phyloP scores from a whole-genome alignment of 2,797 vertebrate genomes.

The Hapalemur alaotrensis region DNA sequence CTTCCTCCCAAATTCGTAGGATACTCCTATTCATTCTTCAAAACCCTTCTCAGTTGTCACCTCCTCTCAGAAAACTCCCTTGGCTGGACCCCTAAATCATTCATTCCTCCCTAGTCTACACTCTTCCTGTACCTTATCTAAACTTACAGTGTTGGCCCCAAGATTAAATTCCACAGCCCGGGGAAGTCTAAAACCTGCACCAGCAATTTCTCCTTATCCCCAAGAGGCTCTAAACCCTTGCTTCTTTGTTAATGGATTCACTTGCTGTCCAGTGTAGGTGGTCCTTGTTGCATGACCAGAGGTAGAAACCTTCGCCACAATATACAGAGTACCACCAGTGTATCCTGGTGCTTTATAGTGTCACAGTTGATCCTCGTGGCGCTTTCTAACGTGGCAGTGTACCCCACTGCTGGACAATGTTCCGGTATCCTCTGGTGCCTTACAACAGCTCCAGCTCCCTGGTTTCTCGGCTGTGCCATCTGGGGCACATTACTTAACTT shows the following conservation, averaged over 20 bases:
- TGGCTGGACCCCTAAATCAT: not conserved
- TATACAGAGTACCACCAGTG: not conserved
- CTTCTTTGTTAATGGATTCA: not conserved
- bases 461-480: not conserved
- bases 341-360: not conserved
- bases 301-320: not conserved
- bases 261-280: rapidly evolving
- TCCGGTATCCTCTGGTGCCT: not conserved
- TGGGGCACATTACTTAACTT: not conserved
- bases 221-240: not conserved
- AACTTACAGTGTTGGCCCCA: not conserved
- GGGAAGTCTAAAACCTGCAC: not conserved
- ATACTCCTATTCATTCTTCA: not conserved
- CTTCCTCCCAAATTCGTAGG: not conserved
- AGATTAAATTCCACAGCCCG: not conserved
- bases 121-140: not conserved
- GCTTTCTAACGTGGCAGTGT: not conserved
- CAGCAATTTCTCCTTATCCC: not conserved
- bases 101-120: not conserved
- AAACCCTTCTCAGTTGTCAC: not conserved
- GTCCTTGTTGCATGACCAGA: not conserved
- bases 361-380: not conserved
- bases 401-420: not conserved
- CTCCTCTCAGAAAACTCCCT: not conserved
- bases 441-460: not conserved